These are phyloP conservation scores for Arctopsyche grandis DNA, from an alignment of 1,140 invertebrate genomes.

Conservation along the genomic window DNA sequence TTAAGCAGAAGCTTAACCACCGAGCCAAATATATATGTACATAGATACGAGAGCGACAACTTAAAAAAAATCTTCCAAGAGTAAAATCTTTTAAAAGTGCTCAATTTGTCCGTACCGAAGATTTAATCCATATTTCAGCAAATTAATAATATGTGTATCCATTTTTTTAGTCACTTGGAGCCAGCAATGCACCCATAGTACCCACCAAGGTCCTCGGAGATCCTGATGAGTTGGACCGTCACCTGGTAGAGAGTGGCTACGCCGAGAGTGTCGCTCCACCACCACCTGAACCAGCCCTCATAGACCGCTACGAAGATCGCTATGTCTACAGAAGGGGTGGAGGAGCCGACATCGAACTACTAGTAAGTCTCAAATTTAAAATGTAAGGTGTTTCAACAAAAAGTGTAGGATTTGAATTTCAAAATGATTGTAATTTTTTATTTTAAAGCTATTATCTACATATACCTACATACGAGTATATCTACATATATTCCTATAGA, in stretches of 20 bases:
- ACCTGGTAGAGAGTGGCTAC: slow-evolving; percentile 75
- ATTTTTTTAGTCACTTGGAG: slow-evolving; percentile 70
- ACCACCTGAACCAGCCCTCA: slow-evolving; percentile 61
- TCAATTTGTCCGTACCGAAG: too few relatives aligned
- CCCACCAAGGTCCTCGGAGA: slow-evolving; percentile 81
- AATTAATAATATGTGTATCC: not conserved
- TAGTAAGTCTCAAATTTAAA: slow-evolving; percentile 43
- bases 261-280: slow-evolving; percentile 64
- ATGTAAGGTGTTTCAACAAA: not conserved
- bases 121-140: too few relatives aligned
- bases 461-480: slow-evolving; percentile 1
- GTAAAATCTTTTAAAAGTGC: too few relatives aligned
- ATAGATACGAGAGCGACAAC: not conserved
- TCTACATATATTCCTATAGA: slow-evolving; percentile 2
- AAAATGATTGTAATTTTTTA: too few relatives aligned
- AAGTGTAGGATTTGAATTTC: too few relatives aligned
- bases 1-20: too few relatives aligned
- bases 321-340: slow-evolving; percentile 48
- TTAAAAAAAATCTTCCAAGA: too few relatives aligned
- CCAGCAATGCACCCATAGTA: slow-evolving; percentile 81
- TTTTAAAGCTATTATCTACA: not conserved
- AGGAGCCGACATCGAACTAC: slow-evolving; percentile 47
- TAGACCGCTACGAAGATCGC: slow-evolving; percentile 61
- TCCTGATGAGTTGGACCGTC: slow-evolving; percentile 77
- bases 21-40: not conserved